These are phyloP conservation scores for Acrocephalus scirpaceus DNA, from an alignment of 2,797 vertebrate species.

Conservation along the genomic window DNA sequence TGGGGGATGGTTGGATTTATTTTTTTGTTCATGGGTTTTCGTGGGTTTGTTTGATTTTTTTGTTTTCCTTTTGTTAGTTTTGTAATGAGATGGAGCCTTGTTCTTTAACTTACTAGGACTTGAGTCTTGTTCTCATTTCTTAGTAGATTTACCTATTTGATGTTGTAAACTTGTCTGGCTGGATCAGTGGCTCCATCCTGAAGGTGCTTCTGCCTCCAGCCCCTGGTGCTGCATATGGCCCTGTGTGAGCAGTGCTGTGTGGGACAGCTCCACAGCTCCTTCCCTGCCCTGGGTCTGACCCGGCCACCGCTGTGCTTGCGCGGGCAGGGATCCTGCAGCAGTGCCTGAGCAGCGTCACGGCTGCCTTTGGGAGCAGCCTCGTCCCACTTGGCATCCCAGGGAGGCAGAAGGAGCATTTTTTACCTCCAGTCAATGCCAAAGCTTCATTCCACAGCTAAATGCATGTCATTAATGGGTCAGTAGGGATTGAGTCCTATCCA, in stretches of 20 bases:
- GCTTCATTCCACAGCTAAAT: background rate
- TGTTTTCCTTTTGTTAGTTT: background rate
- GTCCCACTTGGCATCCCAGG: background rate
- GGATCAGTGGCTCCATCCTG: background rate
- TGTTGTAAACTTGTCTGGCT: background rate
- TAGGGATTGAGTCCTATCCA: background rate
- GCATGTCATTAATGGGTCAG: background rate
- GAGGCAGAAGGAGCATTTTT: background rate
- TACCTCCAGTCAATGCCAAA: background rate
- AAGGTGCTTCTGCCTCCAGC: background rate
- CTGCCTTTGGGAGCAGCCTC: background rate
- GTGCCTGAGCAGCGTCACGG: background rate
- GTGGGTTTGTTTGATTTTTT: background rate
- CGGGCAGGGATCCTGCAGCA: background rate
- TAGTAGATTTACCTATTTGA: background rate
- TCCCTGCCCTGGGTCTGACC: background rate
- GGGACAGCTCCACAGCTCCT: background rate
- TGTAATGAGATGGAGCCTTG: background rate
- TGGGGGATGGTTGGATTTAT: background rate
- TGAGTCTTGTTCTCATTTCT: background rate
- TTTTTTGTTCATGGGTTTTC: background rate
- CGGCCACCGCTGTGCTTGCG: background rate
- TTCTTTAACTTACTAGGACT: background rate
- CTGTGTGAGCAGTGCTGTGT: background rate
- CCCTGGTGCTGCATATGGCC: background rate